Conservation (phyloP, 2,888 invertebrate genomes). For the Campaea margaritaria region DNA sequence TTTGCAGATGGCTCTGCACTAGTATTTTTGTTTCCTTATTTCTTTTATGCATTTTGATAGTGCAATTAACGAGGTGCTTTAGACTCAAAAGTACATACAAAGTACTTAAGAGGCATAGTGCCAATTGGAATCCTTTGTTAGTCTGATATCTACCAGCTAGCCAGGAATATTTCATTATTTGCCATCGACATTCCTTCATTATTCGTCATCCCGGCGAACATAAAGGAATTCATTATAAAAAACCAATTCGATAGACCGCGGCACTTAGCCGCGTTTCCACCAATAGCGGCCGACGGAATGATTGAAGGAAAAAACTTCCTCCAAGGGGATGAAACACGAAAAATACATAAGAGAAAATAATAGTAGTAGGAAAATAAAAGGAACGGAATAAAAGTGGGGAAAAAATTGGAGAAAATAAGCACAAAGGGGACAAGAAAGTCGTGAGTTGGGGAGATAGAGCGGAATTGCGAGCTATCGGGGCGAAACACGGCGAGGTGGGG, state of each 20-base stretch:
- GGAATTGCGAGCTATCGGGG: constrained; percentile 84
- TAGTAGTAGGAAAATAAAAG: constrained; percentile 80
- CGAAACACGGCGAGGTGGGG: constrained; percentile 76
- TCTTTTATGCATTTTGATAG: too few species aligned
- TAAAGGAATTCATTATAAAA: constrained; percentile 81
- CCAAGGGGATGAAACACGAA: constrained; percentile 76
- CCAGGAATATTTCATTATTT: constrained; percentile 32
- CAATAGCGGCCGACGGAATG: constrained; percentile 80
- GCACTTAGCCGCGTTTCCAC: constrained; percentile 77
- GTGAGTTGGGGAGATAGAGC: constrained; percentile 80
- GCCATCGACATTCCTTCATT: constrained; percentile 50
- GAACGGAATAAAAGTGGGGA: constrained; percentile 80
- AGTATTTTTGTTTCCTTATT: too few species aligned
- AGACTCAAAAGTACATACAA: too few species aligned
- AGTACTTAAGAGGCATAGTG: constrained; percentile 3
- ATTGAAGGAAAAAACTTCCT: constrained; percentile 74
- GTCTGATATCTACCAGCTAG: constrained; percentile 20
- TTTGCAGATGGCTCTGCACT: too few species aligned
- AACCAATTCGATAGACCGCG: constrained; percentile 64
- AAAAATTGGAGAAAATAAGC: constrained; percentile 83
- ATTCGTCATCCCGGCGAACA: constrained; percentile 67
- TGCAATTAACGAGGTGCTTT: too few species aligned
- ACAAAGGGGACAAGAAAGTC: constrained; percentile 82
- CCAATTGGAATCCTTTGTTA: constrained; percentile 18
- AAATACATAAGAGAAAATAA: constrained; percentile 83